Evolutionary conservation across 2,888 invertebrate genomes (phyloP).

Genomic region (Gonocerus acuteangulatus): DNA sequence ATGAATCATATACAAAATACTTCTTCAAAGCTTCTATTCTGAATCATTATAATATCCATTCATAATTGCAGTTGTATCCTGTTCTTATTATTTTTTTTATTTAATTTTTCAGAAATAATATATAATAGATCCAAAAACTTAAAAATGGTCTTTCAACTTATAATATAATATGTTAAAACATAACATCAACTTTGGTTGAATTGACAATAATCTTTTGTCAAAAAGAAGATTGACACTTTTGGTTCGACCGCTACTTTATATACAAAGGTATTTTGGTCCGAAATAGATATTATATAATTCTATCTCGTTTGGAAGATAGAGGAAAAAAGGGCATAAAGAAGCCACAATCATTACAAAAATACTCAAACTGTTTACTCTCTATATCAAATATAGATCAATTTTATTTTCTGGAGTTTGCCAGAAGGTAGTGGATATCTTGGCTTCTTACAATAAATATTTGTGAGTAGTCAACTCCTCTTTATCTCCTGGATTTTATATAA

Average conservation of each 20-base stretch:
- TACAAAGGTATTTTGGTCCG: slow-evolving; percentile 24
- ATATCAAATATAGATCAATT: slow-evolving; percentile 21
- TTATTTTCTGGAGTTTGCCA: neutral
- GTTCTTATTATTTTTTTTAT: neutral
- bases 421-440: neutral
- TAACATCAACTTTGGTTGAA: slow-evolving; percentile 34
- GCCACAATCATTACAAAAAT: slow-evolving; percentile 12
- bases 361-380: slow-evolving; percentile 10
- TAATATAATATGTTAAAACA: slow-evolving; percentile 11
- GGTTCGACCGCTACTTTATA: neutral
- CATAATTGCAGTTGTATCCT: neutral
- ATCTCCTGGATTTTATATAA: neutral
- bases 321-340: slow-evolving; percentile 4
- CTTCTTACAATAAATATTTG: neutral
- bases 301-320: slow-evolving; percentile 21
- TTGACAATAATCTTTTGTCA: slow-evolving; percentile 24
- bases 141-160: slow-evolving; percentile 4
- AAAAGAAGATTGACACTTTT: neutral
- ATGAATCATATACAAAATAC: slow-evolving; percentile 27
- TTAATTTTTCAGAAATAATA: slow-evolving; percentile 1
- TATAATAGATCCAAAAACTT: slow-evolving; percentile 3
- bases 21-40: slow-evolving; percentile 17
- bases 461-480: neutral
- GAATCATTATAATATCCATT: neutral
- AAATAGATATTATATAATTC: slow-evolving; percentile 17